These are phyloP conservation scores for Tolmerus cingulatus DNA, from an alignment of 2,888 invertebrate species.

Conservation along the genomic window DNA sequence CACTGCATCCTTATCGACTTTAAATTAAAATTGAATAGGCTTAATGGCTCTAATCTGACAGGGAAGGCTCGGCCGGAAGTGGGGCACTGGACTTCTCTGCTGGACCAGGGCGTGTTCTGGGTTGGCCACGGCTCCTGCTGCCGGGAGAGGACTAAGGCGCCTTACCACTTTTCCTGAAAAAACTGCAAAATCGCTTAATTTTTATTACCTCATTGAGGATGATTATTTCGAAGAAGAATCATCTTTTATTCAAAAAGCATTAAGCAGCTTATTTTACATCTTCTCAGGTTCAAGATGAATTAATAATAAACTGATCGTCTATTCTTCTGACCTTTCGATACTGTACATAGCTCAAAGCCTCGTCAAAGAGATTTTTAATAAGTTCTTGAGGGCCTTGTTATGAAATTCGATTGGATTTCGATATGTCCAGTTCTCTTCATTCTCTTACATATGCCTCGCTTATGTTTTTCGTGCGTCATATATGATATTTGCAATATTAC, in stretches of 20 bases:
- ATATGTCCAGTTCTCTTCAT: no score
- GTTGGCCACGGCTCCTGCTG: not conserved
- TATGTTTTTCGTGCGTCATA: no score
- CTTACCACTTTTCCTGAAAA: not conserved
- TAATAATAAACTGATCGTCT: not conserved
- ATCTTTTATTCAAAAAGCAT: not conserved
- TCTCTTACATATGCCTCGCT: no score
- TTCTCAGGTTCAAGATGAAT: not conserved
- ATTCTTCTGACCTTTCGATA: not conserved
- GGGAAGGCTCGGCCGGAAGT: not conserved
- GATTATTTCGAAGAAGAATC: not conserved
- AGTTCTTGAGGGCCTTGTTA: no score
- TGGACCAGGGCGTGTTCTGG: not conserved
- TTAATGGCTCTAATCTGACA: constrained; percentile 23
- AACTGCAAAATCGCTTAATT: not conserved
- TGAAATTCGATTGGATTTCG: no score
- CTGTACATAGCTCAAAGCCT: no score
- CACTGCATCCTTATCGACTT: constrained; percentile 18
- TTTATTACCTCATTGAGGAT: not conserved
- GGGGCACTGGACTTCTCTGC: not conserved
- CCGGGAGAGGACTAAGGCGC: not conserved
- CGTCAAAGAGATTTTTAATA: no score
- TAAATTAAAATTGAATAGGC: constrained; percentile 25
- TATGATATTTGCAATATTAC: no score
- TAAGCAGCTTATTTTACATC: not conserved